Conservation (phyloP, 1,140 invertebrate species). For the Drosophila kikkawai region DNA sequence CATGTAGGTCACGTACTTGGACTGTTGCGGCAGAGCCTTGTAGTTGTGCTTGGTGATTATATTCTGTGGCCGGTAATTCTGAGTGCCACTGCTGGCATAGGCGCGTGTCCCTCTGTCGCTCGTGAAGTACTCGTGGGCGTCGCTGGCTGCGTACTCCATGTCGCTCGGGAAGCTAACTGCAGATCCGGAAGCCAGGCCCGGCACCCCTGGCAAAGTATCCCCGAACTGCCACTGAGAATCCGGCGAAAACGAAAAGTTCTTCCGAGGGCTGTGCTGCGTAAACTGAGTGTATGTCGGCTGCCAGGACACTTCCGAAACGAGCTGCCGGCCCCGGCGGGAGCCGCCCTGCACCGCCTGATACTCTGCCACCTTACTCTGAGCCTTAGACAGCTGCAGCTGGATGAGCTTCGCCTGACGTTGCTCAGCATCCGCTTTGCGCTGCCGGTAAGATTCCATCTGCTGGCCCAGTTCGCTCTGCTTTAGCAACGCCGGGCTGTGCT, state of each 20-base stretch:
- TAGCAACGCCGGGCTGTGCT: conserved; percentile 71
- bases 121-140: conserved; percentile 33
- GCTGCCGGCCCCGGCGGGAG: conserved; percentile 42
- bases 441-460: conserved; percentile 61
- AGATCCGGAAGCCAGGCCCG: conserved; percentile 33
- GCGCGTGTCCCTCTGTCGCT: conserved; percentile 45
- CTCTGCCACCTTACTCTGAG: conserved; percentile 62
- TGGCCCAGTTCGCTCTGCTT: conserved; percentile 68
- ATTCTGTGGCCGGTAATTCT: conserved; percentile 54
- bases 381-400: conserved; percentile 70
- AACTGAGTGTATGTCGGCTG: conserved; percentile 41
- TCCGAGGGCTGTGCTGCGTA: conserved; percentile 33
- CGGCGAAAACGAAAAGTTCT: conserved; percentile 31
- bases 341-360: conserved; percentile 31
- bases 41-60: conserved; percentile 74
- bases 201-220: conserved; percentile 32
- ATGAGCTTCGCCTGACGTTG: conserved; percentile 71
- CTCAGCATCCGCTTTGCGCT: conserved; percentile 72
- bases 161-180: conserved; percentile 49
- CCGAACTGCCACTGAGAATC: conserved; percentile 60
- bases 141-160: conserved; percentile 58
- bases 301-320: conserved; percentile 35
- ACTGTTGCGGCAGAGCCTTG: conserved; percentile 59
- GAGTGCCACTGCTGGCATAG: conserved; percentile 34
- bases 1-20: conserved; percentile 68